Conservation (phyloP, 2,113 vertebrate species). For the Pristiophorus japonicus region DNA sequence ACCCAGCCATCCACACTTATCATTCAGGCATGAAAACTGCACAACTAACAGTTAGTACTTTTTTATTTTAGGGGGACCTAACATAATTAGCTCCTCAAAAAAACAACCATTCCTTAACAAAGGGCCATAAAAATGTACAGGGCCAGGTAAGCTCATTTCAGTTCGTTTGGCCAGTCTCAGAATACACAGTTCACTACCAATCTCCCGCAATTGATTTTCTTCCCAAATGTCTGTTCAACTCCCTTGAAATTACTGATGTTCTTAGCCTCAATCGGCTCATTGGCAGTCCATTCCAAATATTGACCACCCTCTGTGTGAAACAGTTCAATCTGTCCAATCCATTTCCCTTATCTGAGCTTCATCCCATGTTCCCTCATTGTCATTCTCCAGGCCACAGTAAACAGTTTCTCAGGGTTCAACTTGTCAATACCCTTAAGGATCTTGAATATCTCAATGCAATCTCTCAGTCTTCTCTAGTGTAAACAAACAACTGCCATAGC, state of each 20-base stretch:
- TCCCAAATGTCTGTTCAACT: neutral
- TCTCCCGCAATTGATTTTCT: neutral
- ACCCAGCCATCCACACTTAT: neutral
- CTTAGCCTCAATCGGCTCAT: neutral
- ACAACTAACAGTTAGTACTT: neutral
- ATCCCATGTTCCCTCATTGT: neutral
- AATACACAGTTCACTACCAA: neutral
- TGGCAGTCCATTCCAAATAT: neutral
- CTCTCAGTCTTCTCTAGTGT: neutral
- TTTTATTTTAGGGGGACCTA: neutral
- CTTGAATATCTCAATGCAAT: neutral
- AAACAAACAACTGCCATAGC: neutral
- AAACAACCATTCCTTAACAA: neutral
- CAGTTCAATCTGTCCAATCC: neutral
- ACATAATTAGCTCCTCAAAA: neutral
- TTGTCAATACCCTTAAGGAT: neutral
- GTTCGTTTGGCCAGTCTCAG: neutral
- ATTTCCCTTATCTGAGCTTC: neutral
- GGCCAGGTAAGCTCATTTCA: neutral
- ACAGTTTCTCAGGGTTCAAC: neutral
- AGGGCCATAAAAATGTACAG: neutral
- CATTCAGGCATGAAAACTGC: neutral
- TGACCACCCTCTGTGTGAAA: neutral
- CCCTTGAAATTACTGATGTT: neutral
- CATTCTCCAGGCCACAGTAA: neutral